These are phyloP conservation scores for Cottoperca gobio DNA, from an alignment of 2,797 vertebrate genomes.

Conservation along the genomic window DNA sequence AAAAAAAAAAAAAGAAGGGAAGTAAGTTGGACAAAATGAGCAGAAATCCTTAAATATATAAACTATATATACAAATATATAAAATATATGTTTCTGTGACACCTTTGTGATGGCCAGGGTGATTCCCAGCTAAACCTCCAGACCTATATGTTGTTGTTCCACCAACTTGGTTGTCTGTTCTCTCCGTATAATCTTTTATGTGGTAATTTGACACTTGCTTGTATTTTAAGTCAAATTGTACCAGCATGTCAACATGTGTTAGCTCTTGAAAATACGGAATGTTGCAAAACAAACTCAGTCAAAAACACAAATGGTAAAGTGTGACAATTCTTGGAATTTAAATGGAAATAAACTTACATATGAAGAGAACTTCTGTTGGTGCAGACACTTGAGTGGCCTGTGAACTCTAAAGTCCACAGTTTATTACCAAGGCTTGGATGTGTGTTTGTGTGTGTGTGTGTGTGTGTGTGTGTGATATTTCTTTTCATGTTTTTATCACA, in stretches of 20 bases:
- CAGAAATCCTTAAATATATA: background rate
- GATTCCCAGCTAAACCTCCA: background rate
- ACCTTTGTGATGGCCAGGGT: background rate
- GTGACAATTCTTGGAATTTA: background rate
- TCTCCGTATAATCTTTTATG: background rate
- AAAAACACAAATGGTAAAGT: background rate
- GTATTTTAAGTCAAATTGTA: background rate
- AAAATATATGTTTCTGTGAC: background rate
- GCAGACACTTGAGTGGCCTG: background rate
- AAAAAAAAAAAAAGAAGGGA: background rate
- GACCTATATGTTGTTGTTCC: background rate
- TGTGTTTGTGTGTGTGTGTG: background rate
- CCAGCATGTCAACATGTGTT: background rate
- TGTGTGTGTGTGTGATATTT: background rate
- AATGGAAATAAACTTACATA: slow-evolving; percentile 16
- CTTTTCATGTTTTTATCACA: background rate
- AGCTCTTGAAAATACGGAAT: background rate
- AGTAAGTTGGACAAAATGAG: background rate
- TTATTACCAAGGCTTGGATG: slow-evolving; percentile 19
- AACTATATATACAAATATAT: background rate
- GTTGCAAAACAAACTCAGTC: background rate
- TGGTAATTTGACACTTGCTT: background rate
- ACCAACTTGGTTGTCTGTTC: background rate
- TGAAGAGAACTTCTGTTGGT: background rate
- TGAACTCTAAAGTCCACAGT: slow-evolving; percentile 58